Evolutionary conservation across 2,797 vertebrate genomes (phyloP), one percentile per base, ranked within the genome.

Genomic region (Enteromius anoplus): DNA sequence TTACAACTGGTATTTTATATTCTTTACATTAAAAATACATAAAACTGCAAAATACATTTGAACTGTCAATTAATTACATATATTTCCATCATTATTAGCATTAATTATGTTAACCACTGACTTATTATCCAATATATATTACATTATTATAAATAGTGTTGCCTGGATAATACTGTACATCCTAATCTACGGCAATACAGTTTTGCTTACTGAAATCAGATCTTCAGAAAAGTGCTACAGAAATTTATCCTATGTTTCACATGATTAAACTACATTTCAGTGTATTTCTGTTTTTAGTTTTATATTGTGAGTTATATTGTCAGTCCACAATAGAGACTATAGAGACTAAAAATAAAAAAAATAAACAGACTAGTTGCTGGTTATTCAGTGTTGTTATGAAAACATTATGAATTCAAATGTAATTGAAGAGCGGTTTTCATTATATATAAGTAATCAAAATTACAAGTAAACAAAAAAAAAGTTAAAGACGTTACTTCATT

Each of bases 231-330:
- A 51, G 19, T 51, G 17, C 26, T 51, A 23, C 51, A 55, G 51
- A 11, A 53, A 10, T 9, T 34, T 15, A 73, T 11, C 19, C 10
- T n/a, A 51, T 5, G 53, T 2, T 6, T 21, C 8, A 32, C 32
- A 75, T 73, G 19, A 29, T 53, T 71, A 62, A 62, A 62, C 58
- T 62, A 29, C 14, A 2, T 62, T 62, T 62, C 60, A 62, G 60
- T 29, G 26, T 62, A 62, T 29, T 60, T 60, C n/a, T 62, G 14
- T 62, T n/a, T 21, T 11, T n/a, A n/a, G 8, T 55, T n/a, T 55
- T 55, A 55, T 55, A 55, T 21, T 55, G 53, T 58, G 21, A n/a
- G n/a, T n/a, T n/a, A n/a, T n/a, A n/a, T n/a, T n/a, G n/a, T n/a
- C 53, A 55, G 21, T 55, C 53, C 53, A 55, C 9, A 55, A 10